Evolutionary conservation across 2,113 vertebrate genomes (phyloP).

Genomic region (Ifrita kowaldi): DNA sequence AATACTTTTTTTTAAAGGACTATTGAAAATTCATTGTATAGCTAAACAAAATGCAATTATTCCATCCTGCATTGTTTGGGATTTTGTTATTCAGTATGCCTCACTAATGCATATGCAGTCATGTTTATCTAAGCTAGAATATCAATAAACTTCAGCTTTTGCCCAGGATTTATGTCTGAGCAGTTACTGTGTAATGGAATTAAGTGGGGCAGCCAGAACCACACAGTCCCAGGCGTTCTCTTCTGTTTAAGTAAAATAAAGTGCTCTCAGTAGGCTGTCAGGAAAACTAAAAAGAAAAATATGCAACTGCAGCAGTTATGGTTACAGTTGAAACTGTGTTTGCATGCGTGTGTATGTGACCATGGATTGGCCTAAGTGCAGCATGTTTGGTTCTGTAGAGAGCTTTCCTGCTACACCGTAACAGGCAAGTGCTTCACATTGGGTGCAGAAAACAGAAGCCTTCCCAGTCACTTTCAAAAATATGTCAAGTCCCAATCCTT

Average conservation of each 20-base stretch:
- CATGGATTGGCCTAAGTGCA: background rate
- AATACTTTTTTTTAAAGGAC: background rate
- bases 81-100: background rate
- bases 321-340: background rate
- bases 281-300: conserved; percentile 4
- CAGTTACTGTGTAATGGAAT: background rate
- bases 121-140: background rate
- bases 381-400: background rate
- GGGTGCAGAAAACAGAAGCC: background rate
- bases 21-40: background rate
- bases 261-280: background rate
- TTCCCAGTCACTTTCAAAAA: background rate
- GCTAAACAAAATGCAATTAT: background rate
- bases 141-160: background rate
- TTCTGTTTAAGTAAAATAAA: conserved; percentile 17
- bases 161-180: background rate
- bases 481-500: background rate
- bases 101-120: background rate
- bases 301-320: background rate
- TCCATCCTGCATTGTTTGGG: background rate
- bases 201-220: background rate
- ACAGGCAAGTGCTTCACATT: background rate
- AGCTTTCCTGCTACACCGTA: background rate
- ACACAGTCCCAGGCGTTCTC: background rate
- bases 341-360: background rate